Percentiles rank a stretch among this genome's conserved stretches.
phyloP scores from a whole-genome alignment of 2,888 invertebrate species.

The Aspidapion aeneum region DNA sequence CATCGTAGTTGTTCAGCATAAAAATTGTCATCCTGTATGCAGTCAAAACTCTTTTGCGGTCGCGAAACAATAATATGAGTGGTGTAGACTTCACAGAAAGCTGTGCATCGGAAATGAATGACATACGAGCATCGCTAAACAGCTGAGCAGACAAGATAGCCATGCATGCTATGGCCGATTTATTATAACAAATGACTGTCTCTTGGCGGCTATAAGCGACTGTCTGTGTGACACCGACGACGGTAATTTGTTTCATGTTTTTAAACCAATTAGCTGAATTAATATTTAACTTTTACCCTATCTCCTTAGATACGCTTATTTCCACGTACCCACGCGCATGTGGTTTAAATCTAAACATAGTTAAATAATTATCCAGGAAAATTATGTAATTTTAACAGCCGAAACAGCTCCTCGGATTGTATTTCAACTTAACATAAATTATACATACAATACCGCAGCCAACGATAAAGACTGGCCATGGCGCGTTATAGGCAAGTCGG shows the following conservation, averaged over 20 bases:
- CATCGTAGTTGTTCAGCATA: neutral
- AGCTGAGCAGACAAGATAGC: slow-evolving; percentile 49
- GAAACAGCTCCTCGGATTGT: too few relatives aligned
- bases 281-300: slow-evolving; percentile 9
- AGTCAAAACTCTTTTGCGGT: neutral
- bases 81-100: slow-evolving; percentile 35
- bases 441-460: too few relatives aligned
- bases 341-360: too few relatives aligned
- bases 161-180: slow-evolving; percentile 50
- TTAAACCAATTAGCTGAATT: slow-evolving; percentile 28
- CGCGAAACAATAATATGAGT: slow-evolving; percentile 22
- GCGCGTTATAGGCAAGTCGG: too few relatives aligned
- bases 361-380: too few relatives aligned
- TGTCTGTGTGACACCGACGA: slow-evolving; percentile 42
- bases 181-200: slow-evolving; percentile 50
- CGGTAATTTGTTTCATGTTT: slow-evolving; percentile 42
- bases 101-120: slow-evolving; percentile 49
- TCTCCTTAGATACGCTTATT: slow-evolving; percentile 11
- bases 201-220: slow-evolving; percentile 44
- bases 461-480: too few relatives aligned
- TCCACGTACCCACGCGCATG: too few relatives aligned
- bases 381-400: too few relatives aligned
- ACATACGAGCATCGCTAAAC: slow-evolving; percentile 51
- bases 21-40: neutral
- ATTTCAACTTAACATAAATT: too few relatives aligned